Evolutionary conservation across 2,113 vertebrate species (phyloP).

Genomic region (Neolamprologus brichardi): DNA sequence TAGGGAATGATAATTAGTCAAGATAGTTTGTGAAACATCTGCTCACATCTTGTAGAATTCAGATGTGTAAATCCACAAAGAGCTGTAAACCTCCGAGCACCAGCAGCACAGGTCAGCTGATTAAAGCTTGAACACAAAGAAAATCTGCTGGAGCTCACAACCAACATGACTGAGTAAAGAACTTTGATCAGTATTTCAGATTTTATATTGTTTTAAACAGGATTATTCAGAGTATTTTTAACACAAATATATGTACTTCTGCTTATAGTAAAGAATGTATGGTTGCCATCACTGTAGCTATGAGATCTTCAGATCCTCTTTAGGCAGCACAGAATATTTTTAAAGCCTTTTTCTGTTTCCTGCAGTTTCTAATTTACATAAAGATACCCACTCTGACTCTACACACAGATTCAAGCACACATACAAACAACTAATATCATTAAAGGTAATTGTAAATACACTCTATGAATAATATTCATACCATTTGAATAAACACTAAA

Average conservation of each 20-base stretch:
- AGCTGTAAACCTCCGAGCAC: background rate
- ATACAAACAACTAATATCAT: background rate
- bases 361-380: conserved; percentile 37
- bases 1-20: background rate
- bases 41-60: background rate
- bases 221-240: background rate
- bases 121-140: background rate
- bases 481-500: background rate
- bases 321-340: background rate
- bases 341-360: conserved; percentile 1
- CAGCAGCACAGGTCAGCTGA: background rate
- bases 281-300: background rate
- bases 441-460: background rate
- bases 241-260: background rate
- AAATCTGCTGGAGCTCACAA: background rate
- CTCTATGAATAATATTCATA: background rate
- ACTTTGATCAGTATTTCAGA: background rate
- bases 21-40: background rate
- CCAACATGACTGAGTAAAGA: accelerated
- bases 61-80: background rate
- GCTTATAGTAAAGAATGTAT: background rate
- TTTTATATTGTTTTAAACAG: background rate
- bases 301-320: background rate
- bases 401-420: background rate
- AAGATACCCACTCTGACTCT: background rate